Percentiles rank a stretch among this genome's conserved stretches.
These are phyloP conservation scores for Andricus quercusramuli DNA, from an alignment of 2,888 invertebrate genomes.

Conservation along the genomic window DNA sequence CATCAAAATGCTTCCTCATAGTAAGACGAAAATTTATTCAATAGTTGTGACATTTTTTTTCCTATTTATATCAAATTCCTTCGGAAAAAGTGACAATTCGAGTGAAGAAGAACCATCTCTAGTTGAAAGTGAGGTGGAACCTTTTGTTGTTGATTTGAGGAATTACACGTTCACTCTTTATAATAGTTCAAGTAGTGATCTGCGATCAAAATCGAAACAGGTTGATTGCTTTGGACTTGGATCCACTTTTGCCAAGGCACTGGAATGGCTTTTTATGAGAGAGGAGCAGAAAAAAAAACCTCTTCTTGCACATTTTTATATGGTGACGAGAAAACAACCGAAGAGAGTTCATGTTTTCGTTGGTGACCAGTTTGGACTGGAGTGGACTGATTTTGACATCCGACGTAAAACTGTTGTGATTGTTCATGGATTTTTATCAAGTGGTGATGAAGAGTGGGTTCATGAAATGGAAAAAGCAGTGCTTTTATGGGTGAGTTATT, in stretches of 20 bases:
- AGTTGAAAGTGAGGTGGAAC: neutral
- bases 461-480: slow-evolving; percentile 81
- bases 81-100: neutral
- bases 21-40: neutral
- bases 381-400: slow-evolving; percentile 82
- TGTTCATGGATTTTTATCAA: slow-evolving; percentile 84
- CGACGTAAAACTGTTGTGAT: slow-evolving; percentile 81
- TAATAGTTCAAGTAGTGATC: neutral
- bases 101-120: neutral
- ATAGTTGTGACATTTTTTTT: neutral
- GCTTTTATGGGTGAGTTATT: slow-evolving; percentile 79
- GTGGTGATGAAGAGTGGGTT: slow-evolving; percentile 83
- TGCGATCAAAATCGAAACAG: neutral
- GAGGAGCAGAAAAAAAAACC: slow-evolving; percentile 77
- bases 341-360: slow-evolving; percentile 78
- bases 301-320: slow-evolving; percentile 80
- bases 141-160: neutral
- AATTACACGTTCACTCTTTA: neutral
- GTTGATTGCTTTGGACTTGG: slow-evolving; percentile 80
- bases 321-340: slow-evolving; percentile 78
- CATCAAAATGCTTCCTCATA: neutral
- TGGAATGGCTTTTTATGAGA: slow-evolving; percentile 79
- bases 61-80: neutral
- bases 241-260: slow-evolving; percentile 67
- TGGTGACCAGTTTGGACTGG: slow-evolving; percentile 80